Conservation (phyloP, 2,888 invertebrate genomes). For the Apamea sordens region DNA sequence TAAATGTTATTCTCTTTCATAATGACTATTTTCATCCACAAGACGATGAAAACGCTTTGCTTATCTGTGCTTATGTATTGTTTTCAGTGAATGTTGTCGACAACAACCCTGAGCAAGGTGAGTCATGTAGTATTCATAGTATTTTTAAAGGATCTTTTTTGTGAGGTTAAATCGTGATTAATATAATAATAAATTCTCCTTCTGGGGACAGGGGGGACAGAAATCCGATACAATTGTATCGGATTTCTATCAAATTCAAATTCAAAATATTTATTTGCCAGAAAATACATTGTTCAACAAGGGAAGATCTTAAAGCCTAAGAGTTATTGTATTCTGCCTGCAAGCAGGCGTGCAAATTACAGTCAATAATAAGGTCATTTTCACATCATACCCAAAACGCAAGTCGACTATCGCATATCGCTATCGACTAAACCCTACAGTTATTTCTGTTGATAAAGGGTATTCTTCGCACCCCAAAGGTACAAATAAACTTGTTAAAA, state of each 20-base stretch:
- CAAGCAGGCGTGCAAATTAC: too few relatives aligned
- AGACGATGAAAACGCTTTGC: constrained; percentile 50
- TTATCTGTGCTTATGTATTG: constrained; percentile 28
- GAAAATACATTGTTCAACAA: too few relatives aligned
- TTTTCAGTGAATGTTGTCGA: constrained; percentile 49
- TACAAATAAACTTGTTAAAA: background rate
- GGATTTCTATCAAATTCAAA: too few relatives aligned
- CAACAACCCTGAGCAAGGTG: constrained; percentile 38
- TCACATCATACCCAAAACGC: too few relatives aligned
- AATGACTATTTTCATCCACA: constrained; percentile 31
- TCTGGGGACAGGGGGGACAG: background rate
- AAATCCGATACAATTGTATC: too few relatives aligned
- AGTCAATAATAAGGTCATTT: too few relatives aligned
- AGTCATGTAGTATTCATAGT: constrained; percentile 11
- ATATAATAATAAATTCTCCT: background rate
- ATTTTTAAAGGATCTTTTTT: background rate
- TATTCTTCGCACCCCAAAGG: too few relatives aligned
- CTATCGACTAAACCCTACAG: background rate
- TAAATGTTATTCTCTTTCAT: background rate
- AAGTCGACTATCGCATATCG: too few relatives aligned
- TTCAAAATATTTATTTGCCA: too few relatives aligned
- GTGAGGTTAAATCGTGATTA: background rate
- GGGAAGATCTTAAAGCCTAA: too few relatives aligned
- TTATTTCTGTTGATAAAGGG: background rate
- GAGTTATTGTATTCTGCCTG: too few relatives aligned